Conservation (phyloP, 2,888 invertebrate genomes). For the Oxytorus armatus region DNA sequence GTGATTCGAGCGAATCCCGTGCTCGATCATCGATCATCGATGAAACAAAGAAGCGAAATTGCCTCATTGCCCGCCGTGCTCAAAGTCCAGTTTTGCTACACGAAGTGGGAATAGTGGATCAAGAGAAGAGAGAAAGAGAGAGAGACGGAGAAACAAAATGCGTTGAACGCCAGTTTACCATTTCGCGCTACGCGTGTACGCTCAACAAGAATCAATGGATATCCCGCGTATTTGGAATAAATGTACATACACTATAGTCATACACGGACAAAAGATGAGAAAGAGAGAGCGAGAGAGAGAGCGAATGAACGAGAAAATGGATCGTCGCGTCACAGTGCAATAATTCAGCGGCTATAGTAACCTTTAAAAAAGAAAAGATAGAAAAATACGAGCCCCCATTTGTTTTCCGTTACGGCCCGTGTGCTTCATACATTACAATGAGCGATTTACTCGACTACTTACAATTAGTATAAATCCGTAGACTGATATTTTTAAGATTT, state of each 20-base stretch:
- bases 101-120: constrained; percentile 29
- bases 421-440: constrained; percentile 45
- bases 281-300: neutral
- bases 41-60: constrained; percentile 17
- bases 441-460: constrained; percentile 48
- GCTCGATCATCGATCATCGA: constrained; percentile 39
- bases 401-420: constrained; percentile 49
- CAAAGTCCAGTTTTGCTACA: constrained; percentile 55
- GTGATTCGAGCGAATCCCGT: constrained; percentile 30
- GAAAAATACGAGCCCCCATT: constrained; percentile 29
- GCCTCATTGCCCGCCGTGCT: constrained; percentile 45
- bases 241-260: constrained; percentile 53
- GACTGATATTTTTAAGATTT: constrained; percentile 84
- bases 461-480: constrained; percentile 81
- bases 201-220: constrained; percentile 33
- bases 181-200: constrained; percentile 22
- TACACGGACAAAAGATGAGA: constrained; percentile 11
- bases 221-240: constrained; percentile 35
- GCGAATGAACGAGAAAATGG: constrained; percentile 30
- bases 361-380: constrained; percentile 16
- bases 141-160: constrained; percentile 28
- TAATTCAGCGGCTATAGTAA: constrained; percentile 31
- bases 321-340: constrained; percentile 28
- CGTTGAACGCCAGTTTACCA: constrained; percentile 19
- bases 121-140: neutral